Base-by-base conservation (phyloP, 2,888 invertebrate species). In the Eilema caniola region DNA sequence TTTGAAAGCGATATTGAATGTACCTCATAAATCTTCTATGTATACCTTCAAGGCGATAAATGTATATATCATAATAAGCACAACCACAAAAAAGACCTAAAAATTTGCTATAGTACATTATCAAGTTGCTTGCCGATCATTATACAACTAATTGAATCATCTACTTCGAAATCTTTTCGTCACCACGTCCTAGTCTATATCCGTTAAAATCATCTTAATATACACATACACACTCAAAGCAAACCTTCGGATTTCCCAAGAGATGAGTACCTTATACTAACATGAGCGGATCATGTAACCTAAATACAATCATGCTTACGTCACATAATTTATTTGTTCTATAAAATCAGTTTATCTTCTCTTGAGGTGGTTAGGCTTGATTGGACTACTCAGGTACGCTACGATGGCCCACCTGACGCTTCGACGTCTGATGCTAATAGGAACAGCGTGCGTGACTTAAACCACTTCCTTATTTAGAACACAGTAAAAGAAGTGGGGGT, bases 161-260 rank as follows among this genome's bases (percentile, higher is more conserved):
- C 53, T 53, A 20, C 7, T 3, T 2, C 16, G 10, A 8, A 53
- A n/a, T 53, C 53, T 53, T 47, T 47, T 47, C 5, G 7, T 53
- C n/a, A n/a, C n/a, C 53, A n/a, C n/a, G 53, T 53, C 20, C n/a
- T 53, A n/a, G 53, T 10, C 8, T 53, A n/a, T 53, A 53, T 47
- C 47, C 47, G 47, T 47, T 47, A 47, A 20, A 16, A 47, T 47
- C 20, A 47, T 47, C 20, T 20, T n/a, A n/a, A n/a, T n/a, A n/a
- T n/a, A n/a, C n/a, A n/a, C 16, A 53, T 53, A 53, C 53, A 53
- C n/a, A 53, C 53, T n/a, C 53, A 8, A 20, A 20, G n/a, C 16
- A 62, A 41, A 24, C 67, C 67, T 67, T 62, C 56, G 62, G 67
- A 56, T 62, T 67, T 67, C 56, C 33, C 67, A 24, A 67, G 25